Conservation (phyloP, 2,113 vertebrate species). For the Nothoprocta pentlandii region DNA sequence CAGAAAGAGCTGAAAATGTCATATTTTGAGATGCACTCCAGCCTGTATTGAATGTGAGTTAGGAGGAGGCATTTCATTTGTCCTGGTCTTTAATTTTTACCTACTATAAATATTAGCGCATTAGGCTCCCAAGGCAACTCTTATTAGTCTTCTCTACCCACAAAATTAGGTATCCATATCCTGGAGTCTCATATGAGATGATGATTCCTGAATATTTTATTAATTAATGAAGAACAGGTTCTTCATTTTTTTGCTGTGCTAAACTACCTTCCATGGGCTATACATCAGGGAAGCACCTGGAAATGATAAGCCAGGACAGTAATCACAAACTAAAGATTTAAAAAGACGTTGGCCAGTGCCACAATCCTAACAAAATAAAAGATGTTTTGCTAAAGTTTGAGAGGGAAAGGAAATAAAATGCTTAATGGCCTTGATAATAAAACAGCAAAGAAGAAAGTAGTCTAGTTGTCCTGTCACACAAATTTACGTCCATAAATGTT, state of each 20-base stretch:
- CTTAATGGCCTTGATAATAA: neutral
- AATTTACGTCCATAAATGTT: neutral
- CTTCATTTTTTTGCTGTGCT: neutral
- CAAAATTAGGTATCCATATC: neutral
- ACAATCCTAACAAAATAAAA: neutral
- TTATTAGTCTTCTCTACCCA: neutral
- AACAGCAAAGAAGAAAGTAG: neutral
- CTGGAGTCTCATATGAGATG: neutral
- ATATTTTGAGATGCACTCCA: neutral
- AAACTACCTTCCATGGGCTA: neutral
- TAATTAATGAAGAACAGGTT: neutral
- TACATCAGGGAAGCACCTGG: conserved; percentile 29
- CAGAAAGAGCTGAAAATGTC: conserved; percentile 6
- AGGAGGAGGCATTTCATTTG: neutral
- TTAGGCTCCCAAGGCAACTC: conserved; percentile 7
- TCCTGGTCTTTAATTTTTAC: neutral
- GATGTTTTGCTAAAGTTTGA: conserved; percentile 3
- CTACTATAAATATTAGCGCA: neutral
- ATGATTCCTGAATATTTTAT: neutral
- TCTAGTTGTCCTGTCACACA: neutral
- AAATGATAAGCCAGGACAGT: conserved; percentile 44
- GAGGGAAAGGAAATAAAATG: neutral
- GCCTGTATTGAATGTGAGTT: neutral
- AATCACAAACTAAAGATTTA: conserved; percentile 9
- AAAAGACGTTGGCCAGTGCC: conserved; percentile 12